Evolutionary conservation across 2,888 invertebrate species (phyloP).

Genomic region (Orthosia gothica): DNA sequence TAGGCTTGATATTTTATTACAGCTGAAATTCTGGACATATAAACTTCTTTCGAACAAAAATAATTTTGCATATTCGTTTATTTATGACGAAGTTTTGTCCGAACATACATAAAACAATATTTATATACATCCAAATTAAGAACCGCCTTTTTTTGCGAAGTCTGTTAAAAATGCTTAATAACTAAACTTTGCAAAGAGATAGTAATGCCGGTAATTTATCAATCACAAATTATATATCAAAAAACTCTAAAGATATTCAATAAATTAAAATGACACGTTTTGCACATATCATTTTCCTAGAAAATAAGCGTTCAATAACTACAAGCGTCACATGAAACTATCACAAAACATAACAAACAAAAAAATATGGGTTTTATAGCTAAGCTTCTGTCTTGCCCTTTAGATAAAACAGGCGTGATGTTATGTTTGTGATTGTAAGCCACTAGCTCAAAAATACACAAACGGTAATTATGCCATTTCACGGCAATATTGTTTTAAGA

Average conservation of each 20-base stretch:
- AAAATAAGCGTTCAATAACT: background rate
- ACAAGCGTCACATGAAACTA: background rate
- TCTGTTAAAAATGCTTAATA: background rate
- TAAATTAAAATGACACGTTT: background rate
- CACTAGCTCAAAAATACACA: background rate
- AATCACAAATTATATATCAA: background rate
- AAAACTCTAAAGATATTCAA: background rate
- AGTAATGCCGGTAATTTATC: background rate
- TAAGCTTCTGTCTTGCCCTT: too few species aligned
- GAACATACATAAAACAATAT: too few species aligned
- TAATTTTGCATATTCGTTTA: too few species aligned
- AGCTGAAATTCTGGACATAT: background rate
- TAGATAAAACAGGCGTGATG: too few species aligned
- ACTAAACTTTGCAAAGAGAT: background rate
- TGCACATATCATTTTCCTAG: background rate
- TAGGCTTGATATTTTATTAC: slow-evolving; percentile 14
- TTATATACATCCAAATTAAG: too few species aligned
- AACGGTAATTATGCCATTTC: background rate
- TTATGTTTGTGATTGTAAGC: too few species aligned
- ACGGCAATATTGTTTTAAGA: background rate
- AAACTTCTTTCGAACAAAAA: too few species aligned
- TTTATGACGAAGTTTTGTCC: too few species aligned
- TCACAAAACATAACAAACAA: background rate
- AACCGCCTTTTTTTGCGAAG: too few species aligned
- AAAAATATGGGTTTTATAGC: too few species aligned